A percentile compares a stretch with the other conserved stretches of the same genome.
Evolutionary conservation across 2,113 vertebrate genomes (phyloP).

Genomic region (Gavia stellata): DNA sequence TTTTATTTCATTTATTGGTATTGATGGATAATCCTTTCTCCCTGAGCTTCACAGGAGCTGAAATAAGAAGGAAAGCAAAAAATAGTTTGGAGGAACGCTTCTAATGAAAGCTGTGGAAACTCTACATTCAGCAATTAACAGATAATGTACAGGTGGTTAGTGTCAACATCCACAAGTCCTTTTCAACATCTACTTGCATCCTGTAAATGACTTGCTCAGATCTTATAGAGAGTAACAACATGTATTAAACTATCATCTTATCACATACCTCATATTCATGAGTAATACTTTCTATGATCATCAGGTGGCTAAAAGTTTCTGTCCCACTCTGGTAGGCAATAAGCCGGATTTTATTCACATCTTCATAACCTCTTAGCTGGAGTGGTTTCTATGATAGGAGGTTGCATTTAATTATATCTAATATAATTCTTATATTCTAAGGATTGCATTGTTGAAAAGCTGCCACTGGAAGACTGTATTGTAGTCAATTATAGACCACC

Average conservation of each 20-base stretch:
- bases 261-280: not conserved
- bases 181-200: not conserved
- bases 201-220: not conserved
- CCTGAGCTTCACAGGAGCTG: not conserved
- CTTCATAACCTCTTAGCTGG: not conserved
- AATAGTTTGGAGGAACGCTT: not conserved
- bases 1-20: not conserved
- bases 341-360: not conserved
- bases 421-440: not conserved
- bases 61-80: not conserved
- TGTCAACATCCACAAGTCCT: not conserved
- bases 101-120: not conserved
- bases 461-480: not conserved
- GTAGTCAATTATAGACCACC: not conserved
- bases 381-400: not conserved
- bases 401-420: not conserved
- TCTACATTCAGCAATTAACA: not conserved
- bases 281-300: not conserved
- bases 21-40: not conserved
- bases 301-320: not conserved
- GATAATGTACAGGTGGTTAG: not conserved
- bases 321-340: not conserved
- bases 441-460: not conserved
- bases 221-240: not conserved
- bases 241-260: not conserved